Base-by-base conservation (phyloP, 2,888 invertebrate genomes). In the Bombylius major region DNA sequence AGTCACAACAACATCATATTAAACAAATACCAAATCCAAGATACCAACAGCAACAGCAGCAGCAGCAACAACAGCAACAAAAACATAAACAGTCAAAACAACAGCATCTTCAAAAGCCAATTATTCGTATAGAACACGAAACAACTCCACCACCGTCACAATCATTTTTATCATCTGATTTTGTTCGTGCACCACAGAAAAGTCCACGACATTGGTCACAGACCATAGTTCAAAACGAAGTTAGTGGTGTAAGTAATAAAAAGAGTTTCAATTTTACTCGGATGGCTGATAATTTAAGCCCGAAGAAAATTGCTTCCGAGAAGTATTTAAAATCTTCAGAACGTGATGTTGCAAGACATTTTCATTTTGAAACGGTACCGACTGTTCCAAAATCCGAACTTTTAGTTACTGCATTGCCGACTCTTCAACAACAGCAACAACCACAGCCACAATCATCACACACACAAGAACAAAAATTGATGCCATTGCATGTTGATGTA, bases 201-300 rank as follows among this genome's bases (percentile, higher is more conserved):
- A 56, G 51, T 46, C 52, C 59, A 1, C 34, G 57, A 14, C 52
- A 49, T 32, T 57, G 54, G 51, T 34, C 51, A 39, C 51, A 39
- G 32, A 36, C 5, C 42, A 36, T n/a, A 47, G 8, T n/a, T 12
- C 57, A 23, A 31, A 51, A 47, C 13, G 42, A 8, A 53, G 55
- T 14, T 49, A 23, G 23, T 23, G 23, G 23, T 3, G 1, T 23
- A 23, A 23, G 56, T 3, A 59, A 62, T 5, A 69, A 69, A 32
- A 74, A 72, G 62, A 63, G 70, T 0, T 73, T 75, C 32, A 74
- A 74, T 56, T 75, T 73, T 53, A 62, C 67, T 34, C 68, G 75
- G 53, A 74, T 74, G 61, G 74, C 74, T 0, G 74, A 74, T 55
- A 74, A 73, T 57, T 61, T 75, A 1, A 69, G 69, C 59, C 69